These are phyloP conservation scores for Argopecten irradians DNA, from an alignment of 1,140 invertebrate genomes.

Conservation along the genomic window DNA sequence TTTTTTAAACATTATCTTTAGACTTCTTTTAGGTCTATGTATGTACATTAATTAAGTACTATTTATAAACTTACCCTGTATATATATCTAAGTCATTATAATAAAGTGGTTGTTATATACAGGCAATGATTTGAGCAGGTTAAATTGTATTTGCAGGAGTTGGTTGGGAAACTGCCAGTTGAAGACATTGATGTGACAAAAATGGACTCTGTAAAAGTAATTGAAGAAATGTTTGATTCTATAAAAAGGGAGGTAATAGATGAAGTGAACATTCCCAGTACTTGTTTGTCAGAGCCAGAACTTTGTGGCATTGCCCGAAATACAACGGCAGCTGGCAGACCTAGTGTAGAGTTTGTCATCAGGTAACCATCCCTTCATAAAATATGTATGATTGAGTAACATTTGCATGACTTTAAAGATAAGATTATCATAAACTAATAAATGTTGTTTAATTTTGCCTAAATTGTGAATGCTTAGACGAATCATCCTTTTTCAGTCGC, in stretches of 20 bases:
- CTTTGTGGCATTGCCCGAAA: constrained; percentile 74
- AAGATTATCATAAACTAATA: constrained; percentile 2
- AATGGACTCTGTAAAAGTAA: constrained; percentile 60
- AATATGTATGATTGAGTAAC: not conserved
- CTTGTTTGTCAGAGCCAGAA: constrained; percentile 62
- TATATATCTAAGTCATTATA: too few relatives aligned
- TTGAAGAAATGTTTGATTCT: constrained; percentile 75
- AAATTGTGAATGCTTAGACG: not conserved
- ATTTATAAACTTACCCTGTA: too few relatives aligned
- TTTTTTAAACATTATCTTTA: too few relatives aligned
- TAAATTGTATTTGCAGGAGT: constrained; percentile 62
- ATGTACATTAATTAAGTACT: not conserved
- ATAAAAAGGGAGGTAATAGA: constrained; percentile 74
- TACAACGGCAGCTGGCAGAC: constrained; percentile 69
- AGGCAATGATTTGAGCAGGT: too few relatives aligned
- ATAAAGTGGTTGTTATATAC: too few relatives aligned
- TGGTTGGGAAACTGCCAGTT: constrained; percentile 61
- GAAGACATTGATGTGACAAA: constrained; percentile 62
- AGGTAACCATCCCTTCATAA: constrained; percentile 58
- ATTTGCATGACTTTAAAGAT: not conserved
- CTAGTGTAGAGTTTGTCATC: constrained; percentile 75
- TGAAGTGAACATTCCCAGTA: constrained; percentile 74
- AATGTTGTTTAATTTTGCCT: not conserved
- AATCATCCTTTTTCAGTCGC: not conserved
- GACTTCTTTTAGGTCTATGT: not conserved